Conservation (phyloP, 1,140 invertebrate genomes). For the Dinothrombium tinctorium region DNA sequence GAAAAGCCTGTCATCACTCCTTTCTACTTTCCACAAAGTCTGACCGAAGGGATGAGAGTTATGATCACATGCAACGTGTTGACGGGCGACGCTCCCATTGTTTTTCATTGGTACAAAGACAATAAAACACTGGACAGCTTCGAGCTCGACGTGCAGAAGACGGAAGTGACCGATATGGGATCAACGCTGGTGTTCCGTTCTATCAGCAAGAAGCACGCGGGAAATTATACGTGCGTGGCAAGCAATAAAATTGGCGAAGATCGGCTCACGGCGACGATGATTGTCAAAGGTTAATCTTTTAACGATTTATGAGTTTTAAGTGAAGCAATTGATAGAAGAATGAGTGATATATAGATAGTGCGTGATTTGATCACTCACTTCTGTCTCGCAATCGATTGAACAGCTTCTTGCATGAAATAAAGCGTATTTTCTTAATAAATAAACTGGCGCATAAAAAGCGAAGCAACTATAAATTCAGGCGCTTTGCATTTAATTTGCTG, state of each 20-base stretch:
- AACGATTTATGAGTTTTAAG: too few relatives aligned
- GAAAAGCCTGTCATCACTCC: slow-evolving; percentile 18
- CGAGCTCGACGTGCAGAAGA: slow-evolving; percentile 24
- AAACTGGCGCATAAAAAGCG: too few relatives aligned
- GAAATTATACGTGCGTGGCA: slow-evolving; percentile 38
- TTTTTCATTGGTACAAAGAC: slow-evolving; percentile 52
- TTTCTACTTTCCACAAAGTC: slow-evolving; percentile 31
- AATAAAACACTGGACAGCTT: slow-evolving; percentile 14
- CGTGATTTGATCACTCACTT: too few relatives aligned
- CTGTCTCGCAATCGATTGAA: too few relatives aligned
- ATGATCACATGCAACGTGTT: slow-evolving; percentile 58
- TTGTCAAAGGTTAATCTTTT: slow-evolving; percentile 14
- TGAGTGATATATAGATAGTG: too few relatives aligned
- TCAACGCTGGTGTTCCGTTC: slow-evolving; percentile 21
- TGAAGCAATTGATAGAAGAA: too few relatives aligned
- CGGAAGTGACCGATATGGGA: slow-evolving; percentile 13
- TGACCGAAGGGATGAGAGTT: slow-evolving; percentile 56
- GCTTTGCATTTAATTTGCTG: too few relatives aligned
- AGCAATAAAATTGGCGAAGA: slow-evolving; percentile 21
- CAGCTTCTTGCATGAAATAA: too few relatives aligned
- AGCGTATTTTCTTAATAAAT: too few relatives aligned
- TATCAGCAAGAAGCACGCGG: slow-evolving; percentile 19
- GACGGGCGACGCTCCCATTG: slow-evolving; percentile 46
- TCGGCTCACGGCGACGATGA: slow-evolving; percentile 10
- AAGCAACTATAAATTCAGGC: too few relatives aligned